Base-by-base conservation (phyloP, 2,113 vertebrate genomes). In the Chionis minor region DNA sequence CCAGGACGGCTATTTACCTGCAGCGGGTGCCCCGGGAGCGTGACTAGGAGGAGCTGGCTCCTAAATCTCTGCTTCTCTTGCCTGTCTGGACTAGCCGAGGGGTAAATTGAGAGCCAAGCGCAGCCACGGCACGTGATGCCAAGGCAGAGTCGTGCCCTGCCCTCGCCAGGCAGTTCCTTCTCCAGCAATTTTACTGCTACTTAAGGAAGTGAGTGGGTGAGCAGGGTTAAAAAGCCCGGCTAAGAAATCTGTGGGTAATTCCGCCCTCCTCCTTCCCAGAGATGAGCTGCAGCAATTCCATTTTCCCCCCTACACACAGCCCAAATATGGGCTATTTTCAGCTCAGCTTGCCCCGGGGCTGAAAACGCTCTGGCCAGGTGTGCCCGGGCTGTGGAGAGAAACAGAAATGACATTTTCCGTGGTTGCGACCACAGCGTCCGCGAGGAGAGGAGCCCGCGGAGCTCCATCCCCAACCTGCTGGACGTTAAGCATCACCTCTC, bases 381-480 rank as follows among this genome's bases (percentile, higher is more conserved):
- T 0, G 4, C 11, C 6, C 12, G 54, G n/a, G 61, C 17, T 40
- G 38, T 35, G 12, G 13, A 14, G 58, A 81, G 2, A 6, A 30
- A 14, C n/a, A 61, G 26, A 30, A 54, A 40, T 19, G 18, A 16
- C 21, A 26, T 40, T 56, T 33, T 18, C 15, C 8, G 20, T 19
- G 22, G 22, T 49, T 23, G 49, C 49, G 49, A 22, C 49, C 23
- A 51, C 33, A 2, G 27, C 0, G 3, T 7, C 49, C 2, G 15
- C 1, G 3, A 47, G 70, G 51, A 19, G 28, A 21, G 40, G 38
- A 18, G 28, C 1, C 49, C 11, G 3, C 21, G 1, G 5, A 69
- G 33, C 30, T 0, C 20, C 2, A 8, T 1, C 58, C 40, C 38
- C 7, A 27, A 27, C 9, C 55, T 4, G 7, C 35, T 44, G 23